Evolutionary conservation across 2,888 invertebrate genomes (phyloP).

Genomic region (Trissolcus japonicus): DNA sequence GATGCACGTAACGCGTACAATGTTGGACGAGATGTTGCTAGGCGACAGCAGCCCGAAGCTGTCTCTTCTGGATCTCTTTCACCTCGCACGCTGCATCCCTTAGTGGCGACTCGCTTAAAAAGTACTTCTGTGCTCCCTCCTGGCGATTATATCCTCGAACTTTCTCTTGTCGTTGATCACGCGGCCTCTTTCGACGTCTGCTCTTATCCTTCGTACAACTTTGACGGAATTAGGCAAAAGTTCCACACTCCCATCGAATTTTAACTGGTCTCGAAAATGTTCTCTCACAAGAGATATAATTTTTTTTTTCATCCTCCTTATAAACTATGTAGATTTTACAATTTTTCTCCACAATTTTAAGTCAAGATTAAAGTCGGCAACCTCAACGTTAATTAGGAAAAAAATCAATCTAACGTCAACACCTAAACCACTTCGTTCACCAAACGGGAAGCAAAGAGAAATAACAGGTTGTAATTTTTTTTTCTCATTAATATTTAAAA

Average conservation of each 20-base stretch:
- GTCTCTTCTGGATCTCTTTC: slow-evolving; percentile 33
- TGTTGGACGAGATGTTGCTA: slow-evolving; percentile 54
- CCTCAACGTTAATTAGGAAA: no score
- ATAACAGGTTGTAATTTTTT: no score
- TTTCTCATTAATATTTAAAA: no score
- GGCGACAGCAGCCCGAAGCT: slow-evolving; percentile 50
- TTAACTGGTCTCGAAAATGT: slow-evolving; percentile 10
- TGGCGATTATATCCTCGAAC: slow-evolving; percentile 28
- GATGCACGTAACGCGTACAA: slow-evolving; percentile 13
- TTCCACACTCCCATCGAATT: slow-evolving; percentile 19
- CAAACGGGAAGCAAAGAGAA: no score
- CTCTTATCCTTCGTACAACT: slow-evolving; percentile 19
- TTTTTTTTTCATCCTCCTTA: no score
- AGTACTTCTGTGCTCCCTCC: slow-evolving; percentile 18
- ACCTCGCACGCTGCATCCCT: slow-evolving; percentile 45
- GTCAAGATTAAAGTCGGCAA: no score
- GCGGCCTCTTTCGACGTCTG: slow-evolving; percentile 28
- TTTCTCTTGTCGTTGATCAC: slow-evolving; percentile 28
- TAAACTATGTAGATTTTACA: no score
- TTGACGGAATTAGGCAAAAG: slow-evolving; percentile 35
- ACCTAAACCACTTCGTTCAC: no score
- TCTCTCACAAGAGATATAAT: no score
- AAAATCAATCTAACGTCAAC: no score
- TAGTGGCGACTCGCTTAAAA: slow-evolving; percentile 8
- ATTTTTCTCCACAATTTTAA: no score